phyloP scores from a whole-genome alignment of 64 coral and sea anemone species.

The Anthopleura sola region DNA sequence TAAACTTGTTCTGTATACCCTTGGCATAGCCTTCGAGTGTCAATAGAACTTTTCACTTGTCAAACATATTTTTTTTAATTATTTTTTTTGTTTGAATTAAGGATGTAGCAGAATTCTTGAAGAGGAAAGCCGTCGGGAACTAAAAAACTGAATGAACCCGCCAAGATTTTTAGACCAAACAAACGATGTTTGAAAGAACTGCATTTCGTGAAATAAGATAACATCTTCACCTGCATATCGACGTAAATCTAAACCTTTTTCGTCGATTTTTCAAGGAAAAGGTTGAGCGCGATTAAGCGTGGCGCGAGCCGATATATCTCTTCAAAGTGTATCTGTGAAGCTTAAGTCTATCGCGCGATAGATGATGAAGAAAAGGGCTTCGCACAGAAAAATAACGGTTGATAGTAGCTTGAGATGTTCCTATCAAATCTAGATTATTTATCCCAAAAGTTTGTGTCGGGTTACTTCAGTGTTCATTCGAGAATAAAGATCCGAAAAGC shows the following conservation, averaged over 20 bases:
- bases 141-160: neutral
- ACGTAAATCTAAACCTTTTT: constrained; percentile 2
- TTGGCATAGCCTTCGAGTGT: neutral
- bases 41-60: neutral
- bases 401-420: neutral
- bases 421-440: neutral
- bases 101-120: neutral
- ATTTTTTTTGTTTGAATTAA: neutral
- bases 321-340: neutral
- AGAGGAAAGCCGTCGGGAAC: neutral
- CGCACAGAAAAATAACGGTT: neutral
- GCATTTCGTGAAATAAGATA: neutral
- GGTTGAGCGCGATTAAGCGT: neutral
- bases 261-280: neutral
- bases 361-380: neutral
- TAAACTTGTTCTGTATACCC: neutral
- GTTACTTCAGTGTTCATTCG: neutral
- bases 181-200: neutral
- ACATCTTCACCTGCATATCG: neutral
- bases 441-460: neutral
- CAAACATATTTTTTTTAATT: neutral
- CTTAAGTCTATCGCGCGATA: neutral
- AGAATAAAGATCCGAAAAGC: neutral
- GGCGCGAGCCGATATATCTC: neutral
- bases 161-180: neutral